A percentile compares a stretch with the other conserved stretches of the same genome.
These are phyloP conservation scores for Pelodytes ibericus DNA, from an alignment of 2,797 vertebrate genomes.

Conservation along the genomic window DNA sequence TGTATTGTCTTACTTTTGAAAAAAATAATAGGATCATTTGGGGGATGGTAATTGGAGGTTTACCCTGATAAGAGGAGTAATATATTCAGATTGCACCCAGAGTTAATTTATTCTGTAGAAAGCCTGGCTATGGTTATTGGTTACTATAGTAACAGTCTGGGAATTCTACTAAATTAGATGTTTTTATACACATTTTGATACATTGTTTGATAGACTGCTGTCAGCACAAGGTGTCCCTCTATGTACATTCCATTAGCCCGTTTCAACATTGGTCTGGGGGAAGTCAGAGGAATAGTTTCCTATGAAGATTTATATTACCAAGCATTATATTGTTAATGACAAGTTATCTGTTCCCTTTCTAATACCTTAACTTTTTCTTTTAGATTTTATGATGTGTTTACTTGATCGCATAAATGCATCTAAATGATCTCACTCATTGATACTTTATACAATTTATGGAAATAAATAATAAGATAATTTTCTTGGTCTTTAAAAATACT, in stretches of 20 bases:
- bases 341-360: neutral
- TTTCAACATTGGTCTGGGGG: neutral
- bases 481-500: too few relatives aligned
- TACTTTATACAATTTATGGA: too few relatives aligned
- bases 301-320: neutral
- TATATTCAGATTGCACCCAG: constrained; percentile 5
- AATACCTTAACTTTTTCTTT: neutral
- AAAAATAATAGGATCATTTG: neutral
- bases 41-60: neutral
- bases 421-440: too few relatives aligned
- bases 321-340: neutral
- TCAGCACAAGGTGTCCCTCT: neutral
- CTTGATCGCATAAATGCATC: constrained; percentile 25
- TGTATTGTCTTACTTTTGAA: neutral
- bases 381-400: neutral
- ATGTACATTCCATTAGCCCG: neutral
- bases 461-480: too few relatives aligned
- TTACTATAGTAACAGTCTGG: neutral
- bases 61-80: neutral
- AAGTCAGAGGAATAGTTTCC: neutral
- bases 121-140: constrained; percentile 8
- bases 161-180: constrained; percentile 1
- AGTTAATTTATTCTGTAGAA: constrained; percentile 3
- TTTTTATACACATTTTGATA: neutral
- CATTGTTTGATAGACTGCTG: constrained; percentile 3